Conservation (phyloP, 2,113 vertebrate genomes). For the Pholis gunnellus region DNA sequence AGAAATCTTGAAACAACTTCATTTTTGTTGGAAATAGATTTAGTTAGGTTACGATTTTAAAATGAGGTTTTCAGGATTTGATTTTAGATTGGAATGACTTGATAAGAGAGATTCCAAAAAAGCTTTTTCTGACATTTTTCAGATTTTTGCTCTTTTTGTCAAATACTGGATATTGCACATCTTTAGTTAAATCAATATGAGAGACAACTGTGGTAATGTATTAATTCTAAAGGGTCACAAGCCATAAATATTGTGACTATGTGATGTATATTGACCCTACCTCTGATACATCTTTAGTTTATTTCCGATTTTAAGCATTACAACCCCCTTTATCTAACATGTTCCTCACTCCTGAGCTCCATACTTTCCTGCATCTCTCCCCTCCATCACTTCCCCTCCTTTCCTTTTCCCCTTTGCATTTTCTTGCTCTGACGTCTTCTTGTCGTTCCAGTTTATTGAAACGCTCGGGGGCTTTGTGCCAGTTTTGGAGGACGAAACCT, state of each 20-base stretch:
- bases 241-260: not conserved
- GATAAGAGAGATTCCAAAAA: too few species aligned
- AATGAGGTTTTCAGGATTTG: not conserved
- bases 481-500: slow-evolving; percentile 58
- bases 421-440: slow-evolving; percentile 4
- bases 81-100: not conserved
- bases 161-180: not conserved
- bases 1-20: not conserved
- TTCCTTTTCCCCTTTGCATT: not conserved
- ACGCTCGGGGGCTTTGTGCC: slow-evolving; percentile 44
- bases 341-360: not conserved
- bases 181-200: not conserved
- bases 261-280: not conserved
- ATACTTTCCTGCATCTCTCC: not conserved
- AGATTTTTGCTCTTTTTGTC: too few species aligned
- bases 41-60: not conserved
- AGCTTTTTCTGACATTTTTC: too few species aligned
- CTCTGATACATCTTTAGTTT: not conserved
- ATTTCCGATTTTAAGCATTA: not conserved
- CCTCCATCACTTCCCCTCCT: not conserved
- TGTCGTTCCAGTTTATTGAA: slow-evolving; percentile 41
- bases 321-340: not conserved
- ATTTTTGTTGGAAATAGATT: too few species aligned
- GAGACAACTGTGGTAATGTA: not conserved
- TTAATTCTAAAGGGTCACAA: not conserved